Evolutionary conservation across 64 coral and sea anemone genomes (phyloP), one percentile per base, ranked within the genome.

Genomic region (Dendronephthya gigantea): DNA sequence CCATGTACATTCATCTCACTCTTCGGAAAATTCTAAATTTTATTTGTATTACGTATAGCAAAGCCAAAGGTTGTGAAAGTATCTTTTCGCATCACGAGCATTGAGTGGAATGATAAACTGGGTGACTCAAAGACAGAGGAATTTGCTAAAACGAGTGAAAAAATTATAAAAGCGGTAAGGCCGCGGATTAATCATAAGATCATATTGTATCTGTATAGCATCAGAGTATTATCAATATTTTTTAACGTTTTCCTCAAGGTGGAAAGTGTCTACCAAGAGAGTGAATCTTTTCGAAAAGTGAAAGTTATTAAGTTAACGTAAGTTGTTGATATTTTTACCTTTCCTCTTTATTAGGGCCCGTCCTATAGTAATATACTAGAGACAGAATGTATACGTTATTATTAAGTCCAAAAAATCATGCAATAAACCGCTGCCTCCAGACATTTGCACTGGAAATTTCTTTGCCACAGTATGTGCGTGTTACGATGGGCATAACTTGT

Each of bases 81-180:
- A 28, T 34, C 72, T 79, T 34, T 79, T 39, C 72, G 72, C 36
- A 33, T 79, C 30, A 79, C 72, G 36, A 35, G 72, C 29, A 79
- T 79, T 34, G 72, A 79, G 7, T 79, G 72, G 72, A 79, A 79
- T 79, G 36, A 79, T 79, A 79, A 79, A 35, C 72, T 79, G 36
- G 13, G 36, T 16, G 29, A 79, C 36, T 3, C 2, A 39, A 79
- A 34, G 36, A 35, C 72, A 0, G 72, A 79, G 32, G 72, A 79
- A 35, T 79, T 79, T 39, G 72, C 72, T 12, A 34, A 29, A 34
- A 39, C 72, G 36, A 79, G 36, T 36, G 36, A 15, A 29, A 34
- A 79, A 79, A 79, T 79, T 39, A 29, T 12, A 17, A 35, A 36
- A 36, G 72, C 27, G 72, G 72, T 79, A 79, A 16, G 69, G 7